A percentile compares a stretch with the other conserved stretches of the same genome.
Conservation (phyloP, 2,888 invertebrate genomes). For the Hydriomena furcata region DNA sequence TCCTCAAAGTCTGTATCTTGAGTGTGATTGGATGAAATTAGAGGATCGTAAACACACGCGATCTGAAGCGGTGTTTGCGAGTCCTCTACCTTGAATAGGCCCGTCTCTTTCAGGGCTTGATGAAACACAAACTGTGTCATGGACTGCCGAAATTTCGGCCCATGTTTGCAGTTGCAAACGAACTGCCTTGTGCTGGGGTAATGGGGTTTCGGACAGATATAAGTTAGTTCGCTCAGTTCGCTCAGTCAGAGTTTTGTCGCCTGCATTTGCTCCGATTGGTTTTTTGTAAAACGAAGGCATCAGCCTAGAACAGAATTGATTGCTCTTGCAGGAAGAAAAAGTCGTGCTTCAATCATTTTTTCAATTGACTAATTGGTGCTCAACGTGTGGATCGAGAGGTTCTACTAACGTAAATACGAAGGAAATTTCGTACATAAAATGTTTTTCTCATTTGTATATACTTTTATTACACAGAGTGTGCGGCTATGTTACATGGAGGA, state of each 20-base stretch:
- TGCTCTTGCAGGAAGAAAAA: constrained; percentile 25
- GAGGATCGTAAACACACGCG: constrained; percentile 61
- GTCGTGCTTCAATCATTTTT: constrained; percentile 20
- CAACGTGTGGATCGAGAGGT: constrained; percentile 13
- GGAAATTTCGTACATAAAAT: neutral
- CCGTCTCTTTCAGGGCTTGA: constrained; percentile 67
- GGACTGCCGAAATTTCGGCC: constrained; percentile 67
- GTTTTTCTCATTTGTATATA: no score
- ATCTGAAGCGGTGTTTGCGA: constrained; percentile 60
- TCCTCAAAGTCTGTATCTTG: constrained; percentile 44
- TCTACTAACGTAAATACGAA: constrained; percentile 8
- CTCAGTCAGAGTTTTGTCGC: neutral
- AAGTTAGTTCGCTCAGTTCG: constrained; percentile 36
- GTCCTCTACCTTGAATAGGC: constrained; percentile 58
- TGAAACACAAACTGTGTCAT: constrained; percentile 80
- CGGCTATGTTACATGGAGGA: no score
- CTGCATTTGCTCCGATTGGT: constrained; percentile 18
- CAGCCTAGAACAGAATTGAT: constrained; percentile 25
- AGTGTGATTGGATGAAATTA: constrained; percentile 68
- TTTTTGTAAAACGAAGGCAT: constrained; percentile 20
- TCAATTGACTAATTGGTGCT: constrained; percentile 18
- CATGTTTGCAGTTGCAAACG: constrained; percentile 66
- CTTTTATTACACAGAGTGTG: no score
- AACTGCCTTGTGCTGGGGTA: constrained; percentile 58
- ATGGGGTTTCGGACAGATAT: constrained; percentile 55